phyloP scores from a whole-genome alignment of 2,797 vertebrate species.

The Glossophaga mutica region DNA sequence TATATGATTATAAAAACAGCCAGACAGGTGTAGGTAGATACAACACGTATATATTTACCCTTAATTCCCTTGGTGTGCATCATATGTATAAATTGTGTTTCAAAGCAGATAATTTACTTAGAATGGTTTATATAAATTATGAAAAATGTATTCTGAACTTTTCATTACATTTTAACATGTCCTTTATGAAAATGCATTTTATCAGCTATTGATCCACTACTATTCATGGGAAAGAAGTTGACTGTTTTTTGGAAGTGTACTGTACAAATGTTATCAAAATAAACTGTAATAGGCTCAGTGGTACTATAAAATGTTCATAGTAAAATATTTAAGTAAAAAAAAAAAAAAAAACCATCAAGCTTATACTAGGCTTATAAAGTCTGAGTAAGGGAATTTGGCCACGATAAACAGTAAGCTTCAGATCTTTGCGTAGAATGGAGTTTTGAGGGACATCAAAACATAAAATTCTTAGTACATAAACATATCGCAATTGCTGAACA shows the following conservation, averaged over 20 bases:
- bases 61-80: not conserved
- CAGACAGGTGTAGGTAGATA: not conserved
- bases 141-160: not conserved
- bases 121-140: not conserved
- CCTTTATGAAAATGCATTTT: slow-evolving; percentile 15
- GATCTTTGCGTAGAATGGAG: not conserved
- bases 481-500: not conserved
- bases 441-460: not conserved
- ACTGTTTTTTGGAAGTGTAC: not conserved
- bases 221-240: not conserved
- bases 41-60: not conserved
- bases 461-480: not conserved
- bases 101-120: not conserved
- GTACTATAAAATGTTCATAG: not conserved
- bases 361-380: not conserved
- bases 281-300: not conserved
- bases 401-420: not conserved
- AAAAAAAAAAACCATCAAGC: not conserved
- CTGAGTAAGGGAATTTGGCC: not conserved
- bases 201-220: not conserved
- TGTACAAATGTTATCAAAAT: not conserved
- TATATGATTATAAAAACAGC: not conserved
- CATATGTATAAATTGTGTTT: not conserved
- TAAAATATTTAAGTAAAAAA: not conserved
- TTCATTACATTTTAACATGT: not conserved